These are phyloP conservation scores for Micronisus gabar DNA, from an alignment of 2,113 vertebrate genomes.

Conservation along the genomic window DNA sequence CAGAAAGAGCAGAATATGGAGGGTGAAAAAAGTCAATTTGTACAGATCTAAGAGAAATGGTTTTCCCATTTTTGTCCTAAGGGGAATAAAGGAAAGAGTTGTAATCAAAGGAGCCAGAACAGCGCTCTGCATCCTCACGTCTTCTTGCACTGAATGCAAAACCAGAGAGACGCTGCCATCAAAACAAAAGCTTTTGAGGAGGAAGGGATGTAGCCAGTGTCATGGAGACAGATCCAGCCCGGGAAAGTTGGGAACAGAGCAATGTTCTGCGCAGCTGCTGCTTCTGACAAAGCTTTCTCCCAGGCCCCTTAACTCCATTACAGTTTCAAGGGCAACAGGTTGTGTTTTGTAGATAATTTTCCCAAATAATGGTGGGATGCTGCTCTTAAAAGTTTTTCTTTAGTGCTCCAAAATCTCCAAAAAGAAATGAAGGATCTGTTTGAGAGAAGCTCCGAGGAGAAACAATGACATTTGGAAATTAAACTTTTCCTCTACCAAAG, in stretches of 20 bases:
- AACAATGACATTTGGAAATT: background rate
- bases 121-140: background rate
- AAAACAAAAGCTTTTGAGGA: background rate
- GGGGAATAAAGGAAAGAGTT: background rate
- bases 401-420: background rate
- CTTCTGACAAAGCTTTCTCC: background rate
- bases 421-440: background rate
- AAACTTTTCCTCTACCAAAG: background rate
- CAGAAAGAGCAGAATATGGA: background rate
- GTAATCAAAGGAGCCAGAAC: background rate
- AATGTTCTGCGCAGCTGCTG: background rate
- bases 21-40: background rate
- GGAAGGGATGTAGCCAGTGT: background rate
- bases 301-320: no score
- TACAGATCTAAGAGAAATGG: background rate
- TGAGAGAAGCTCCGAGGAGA: background rate
- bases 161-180: background rate
- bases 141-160: background rate
- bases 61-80: background rate
- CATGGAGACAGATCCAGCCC: background rate
- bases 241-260: accelerated
- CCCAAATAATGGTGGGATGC: background rate
- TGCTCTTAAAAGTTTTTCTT: background rate
- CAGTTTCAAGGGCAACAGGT: background rate
- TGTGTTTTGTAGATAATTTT: background rate